These are phyloP conservation scores for Actenoides hombroni DNA, from an alignment of 2,113 vertebrate genomes.

Conservation along the genomic window DNA sequence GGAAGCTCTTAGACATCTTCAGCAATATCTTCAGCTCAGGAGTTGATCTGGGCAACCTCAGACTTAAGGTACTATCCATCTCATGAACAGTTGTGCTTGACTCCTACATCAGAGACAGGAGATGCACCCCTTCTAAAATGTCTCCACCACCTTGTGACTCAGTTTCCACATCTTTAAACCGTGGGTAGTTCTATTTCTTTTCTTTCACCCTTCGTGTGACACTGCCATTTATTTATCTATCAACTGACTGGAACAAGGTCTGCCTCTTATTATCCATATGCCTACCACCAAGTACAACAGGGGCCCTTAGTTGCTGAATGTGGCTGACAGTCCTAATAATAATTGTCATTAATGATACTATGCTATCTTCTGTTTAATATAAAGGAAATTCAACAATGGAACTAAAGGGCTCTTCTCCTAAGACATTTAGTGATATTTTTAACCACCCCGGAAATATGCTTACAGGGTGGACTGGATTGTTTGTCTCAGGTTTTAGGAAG, in stretches of 20 bases:
- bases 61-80: not conserved
- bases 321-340: not conserved
- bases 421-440: conserved; percentile 15
- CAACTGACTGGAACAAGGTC: conserved; percentile 9
- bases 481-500: conserved; percentile 71
- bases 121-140: not conserved
- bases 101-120: not conserved
- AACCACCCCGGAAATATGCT: conserved; percentile 46
- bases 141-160: not conserved
- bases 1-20: not conserved
- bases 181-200: not conserved
- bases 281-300: not conserved
- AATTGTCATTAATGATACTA: not conserved
- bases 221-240: not conserved
- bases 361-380: not conserved
- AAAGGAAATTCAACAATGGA: not conserved
- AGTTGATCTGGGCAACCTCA: not conserved
- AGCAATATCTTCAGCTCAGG: not conserved
- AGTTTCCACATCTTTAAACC: not conserved
- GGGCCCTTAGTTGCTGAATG: not conserved
- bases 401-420: conserved; percentile 2
- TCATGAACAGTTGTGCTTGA: not conserved
- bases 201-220: not conserved
- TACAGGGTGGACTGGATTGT: conserved; percentile 54
- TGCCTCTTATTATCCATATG: not conserved